Evolutionary conservation across 2,797 vertebrate genomes (phyloP).

Genomic region (Enteromius treurensis): DNA sequence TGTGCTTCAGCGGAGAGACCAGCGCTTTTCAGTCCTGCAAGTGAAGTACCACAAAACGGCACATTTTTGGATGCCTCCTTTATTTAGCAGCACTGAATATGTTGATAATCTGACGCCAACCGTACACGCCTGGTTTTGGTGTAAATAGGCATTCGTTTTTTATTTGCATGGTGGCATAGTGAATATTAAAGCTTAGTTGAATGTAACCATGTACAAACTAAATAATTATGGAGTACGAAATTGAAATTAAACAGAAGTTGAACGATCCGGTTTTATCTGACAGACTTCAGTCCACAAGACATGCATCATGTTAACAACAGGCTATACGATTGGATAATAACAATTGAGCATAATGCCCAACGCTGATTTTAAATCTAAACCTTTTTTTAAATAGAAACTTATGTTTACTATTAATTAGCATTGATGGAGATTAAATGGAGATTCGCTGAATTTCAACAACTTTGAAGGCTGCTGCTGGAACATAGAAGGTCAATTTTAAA

Average conservation of each 20-base stretch:
- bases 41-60: background rate
- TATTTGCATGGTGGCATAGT: background rate
- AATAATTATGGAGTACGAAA: background rate
- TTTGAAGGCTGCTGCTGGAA: background rate
- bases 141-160: background rate
- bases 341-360: background rate
- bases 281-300: background rate
- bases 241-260: background rate
- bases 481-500: too few relatives aligned
- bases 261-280: background rate
- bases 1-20: background rate
- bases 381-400: background rate
- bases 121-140: background rate
- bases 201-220: background rate
- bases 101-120: background rate
- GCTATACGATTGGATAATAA: background rate
- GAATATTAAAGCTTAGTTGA: background rate
- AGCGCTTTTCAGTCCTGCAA: background rate
- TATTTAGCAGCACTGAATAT: background rate
- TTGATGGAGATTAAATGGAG: background rate
- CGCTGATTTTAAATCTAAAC: background rate
- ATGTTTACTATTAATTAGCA: background rate
- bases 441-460: background rate
- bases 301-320: background rate
- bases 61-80: background rate